Evolutionary conservation across 2,888 invertebrate species (phyloP), one percentile per base, ranked within the genome.

Genomic region (Macaria notata): DNA sequence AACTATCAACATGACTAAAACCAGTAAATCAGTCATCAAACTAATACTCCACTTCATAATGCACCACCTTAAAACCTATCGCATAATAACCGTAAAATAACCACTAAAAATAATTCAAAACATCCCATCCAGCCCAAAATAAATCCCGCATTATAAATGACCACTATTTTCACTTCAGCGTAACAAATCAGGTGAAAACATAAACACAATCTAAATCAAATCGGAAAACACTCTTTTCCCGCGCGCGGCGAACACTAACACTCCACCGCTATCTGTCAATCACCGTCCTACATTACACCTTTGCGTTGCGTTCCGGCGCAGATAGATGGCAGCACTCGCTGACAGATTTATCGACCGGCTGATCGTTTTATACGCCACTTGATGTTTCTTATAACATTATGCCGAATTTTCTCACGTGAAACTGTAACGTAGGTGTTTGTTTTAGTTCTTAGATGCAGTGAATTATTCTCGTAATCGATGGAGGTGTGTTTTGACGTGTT

Each of bases 321-420:
- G 85, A 89, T 83, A 89, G 89, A 88, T 88, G 89, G 87, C 89
- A 83, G 81, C 79, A 84, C 80, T 65, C 77, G 85, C 49, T 73
- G 81, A 88, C 61, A 69, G 87, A 87, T 84, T 83, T 83, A 88
- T 84, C 56, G 72, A 61, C 43, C 63, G 65, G 83, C 48, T 73
- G 88, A 88, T 65, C 70, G 73, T 84, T 88, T 87, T 83, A 90
- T 85, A 77, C 52, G 72, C 66, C 69, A 75, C 75, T 81, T 79
- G 81, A 83, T 82, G 80, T 71, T 73, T 81, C 78, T 80, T 74
- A 81, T 81, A 81, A 83, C 79, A 79, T 75, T 76, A 75, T 71
- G 31, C 59, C 38, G 56, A 61, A 51, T 64, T 67, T 68, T 68
- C 64, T 57, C 57, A 62, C 57, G 59, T 55, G 45, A 54, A 19